A percentile compares a stretch with the other conserved stretches of the same genome.
Conservation (phyloP, 2,888 invertebrate species). For the Leptothorax acervorum region DNA sequence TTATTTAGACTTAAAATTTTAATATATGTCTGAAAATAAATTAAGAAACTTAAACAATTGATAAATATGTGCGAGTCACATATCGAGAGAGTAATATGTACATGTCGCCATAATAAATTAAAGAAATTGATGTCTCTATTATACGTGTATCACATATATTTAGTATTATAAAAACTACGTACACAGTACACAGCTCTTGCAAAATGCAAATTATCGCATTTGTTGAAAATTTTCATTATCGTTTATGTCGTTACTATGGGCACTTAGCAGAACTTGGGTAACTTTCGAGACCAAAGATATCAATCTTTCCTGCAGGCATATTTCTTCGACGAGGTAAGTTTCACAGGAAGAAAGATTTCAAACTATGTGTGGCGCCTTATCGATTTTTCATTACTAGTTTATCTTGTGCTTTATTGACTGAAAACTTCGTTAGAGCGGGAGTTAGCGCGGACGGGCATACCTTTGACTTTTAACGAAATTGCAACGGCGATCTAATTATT, state of each 20-base stretch:
- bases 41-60: neutral
- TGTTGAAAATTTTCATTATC: conserved; percentile 21
- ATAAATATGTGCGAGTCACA: neutral
- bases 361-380: conserved; percentile 48
- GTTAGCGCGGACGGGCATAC: conserved; percentile 41
- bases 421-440: conserved; percentile 49
- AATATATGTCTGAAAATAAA: neutral
- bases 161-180: neutral
- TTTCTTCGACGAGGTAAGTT: conserved; percentile 20
- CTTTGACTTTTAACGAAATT: conserved; percentile 54
- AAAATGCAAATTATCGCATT: conserved; percentile 10
- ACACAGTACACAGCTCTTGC: neutral
- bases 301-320: conserved; percentile 43
- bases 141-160: neutral
- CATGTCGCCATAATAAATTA: neutral
- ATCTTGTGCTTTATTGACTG: conserved; percentile 50
- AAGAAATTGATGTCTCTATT: neutral
- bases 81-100: neutral
- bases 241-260: conserved; percentile 30
- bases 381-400: conserved; percentile 54
- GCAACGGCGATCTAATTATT: conserved; percentile 50
- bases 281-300: conserved; percentile 36
- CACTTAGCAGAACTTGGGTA: conserved; percentile 31
- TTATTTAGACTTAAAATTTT: neutral
- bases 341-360: conserved; percentile 42